These are phyloP conservation scores for Dendroctonus ponderosae DNA, from an alignment of 1,140 invertebrate genomes.

Conservation along the genomic window DNA sequence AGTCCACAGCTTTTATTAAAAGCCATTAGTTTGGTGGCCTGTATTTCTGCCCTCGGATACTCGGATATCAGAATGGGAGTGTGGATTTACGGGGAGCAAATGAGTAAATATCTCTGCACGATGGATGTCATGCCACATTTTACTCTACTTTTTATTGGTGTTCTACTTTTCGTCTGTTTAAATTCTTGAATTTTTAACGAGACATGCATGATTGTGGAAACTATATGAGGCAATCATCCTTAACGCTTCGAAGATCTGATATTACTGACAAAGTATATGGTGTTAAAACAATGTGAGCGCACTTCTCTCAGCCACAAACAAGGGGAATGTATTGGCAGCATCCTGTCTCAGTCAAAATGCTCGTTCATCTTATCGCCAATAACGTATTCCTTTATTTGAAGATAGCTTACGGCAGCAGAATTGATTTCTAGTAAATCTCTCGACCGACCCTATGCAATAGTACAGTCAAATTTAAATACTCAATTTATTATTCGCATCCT, in stretches of 20 bases:
- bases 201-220: no score
- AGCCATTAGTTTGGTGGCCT: slow-evolving; percentile 49
- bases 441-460: slow-evolving; percentile 33
- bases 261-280: no score
- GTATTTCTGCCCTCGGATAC: slow-evolving; percentile 34
- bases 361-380: slow-evolving; percentile 46
- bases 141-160: slow-evolving; percentile 12
- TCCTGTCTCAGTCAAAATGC: slow-evolving; percentile 38
- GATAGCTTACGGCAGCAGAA: slow-evolving; percentile 42
- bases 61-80: slow-evolving; percentile 29
- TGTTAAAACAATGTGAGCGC: no score
- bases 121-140: slow-evolving; percentile 23
- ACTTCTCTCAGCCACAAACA: not conserved
- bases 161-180: slow-evolving; percentile 13
- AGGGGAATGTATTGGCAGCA: slow-evolving; percentile 15
- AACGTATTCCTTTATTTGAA: slow-evolving; percentile 43
- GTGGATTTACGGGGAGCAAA: slow-evolving; percentile 31
- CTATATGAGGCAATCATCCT: no score
- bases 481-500: not conserved
- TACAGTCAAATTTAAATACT: slow-evolving; percentile 6
- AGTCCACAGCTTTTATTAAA: slow-evolving; percentile 50
- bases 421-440: slow-evolving; percentile 46
- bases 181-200: slow-evolving; percentile 6
- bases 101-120: slow-evolving; percentile 29
- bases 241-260: no score